These are phyloP conservation scores for Chymomyza procnemis DNA, from an alignment of 2,888 invertebrate genomes.

Conservation along the genomic window DNA sequence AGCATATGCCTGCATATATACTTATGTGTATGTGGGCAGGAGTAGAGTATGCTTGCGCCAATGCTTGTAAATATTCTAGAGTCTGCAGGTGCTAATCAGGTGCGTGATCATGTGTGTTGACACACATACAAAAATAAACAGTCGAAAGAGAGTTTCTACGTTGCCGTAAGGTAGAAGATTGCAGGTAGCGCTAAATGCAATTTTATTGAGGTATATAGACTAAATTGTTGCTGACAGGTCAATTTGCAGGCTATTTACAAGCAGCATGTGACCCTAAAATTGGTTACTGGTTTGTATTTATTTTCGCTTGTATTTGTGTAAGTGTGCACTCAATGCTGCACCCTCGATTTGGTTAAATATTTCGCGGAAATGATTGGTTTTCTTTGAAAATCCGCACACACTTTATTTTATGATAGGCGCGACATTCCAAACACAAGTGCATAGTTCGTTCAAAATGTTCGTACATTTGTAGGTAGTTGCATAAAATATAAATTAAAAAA, in stretches of 20 bases:
- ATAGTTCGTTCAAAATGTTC: background rate
- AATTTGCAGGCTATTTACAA: constrained; percentile 49
- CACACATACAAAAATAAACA: constrained; percentile 39
- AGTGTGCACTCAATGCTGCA: constrained; percentile 20
- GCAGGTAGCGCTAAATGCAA: background rate
- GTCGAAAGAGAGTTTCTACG: background rate
- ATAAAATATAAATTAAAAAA: background rate
- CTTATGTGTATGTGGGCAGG: constrained; percentile 45
- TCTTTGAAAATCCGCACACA: constrained; percentile 43
- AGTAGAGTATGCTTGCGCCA: constrained; percentile 24
- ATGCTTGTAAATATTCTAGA: constrained; percentile 27
- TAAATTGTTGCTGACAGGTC: constrained; percentile 67
- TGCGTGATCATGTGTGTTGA: constrained; percentile 65
- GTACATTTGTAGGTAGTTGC: background rate
- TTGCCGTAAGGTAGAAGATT: background rate
- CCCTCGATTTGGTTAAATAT: constrained; percentile 28
- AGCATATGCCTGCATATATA: constrained; percentile 18
- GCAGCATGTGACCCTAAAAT: constrained; percentile 29
- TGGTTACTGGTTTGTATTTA: constrained; percentile 17
- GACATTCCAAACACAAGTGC: constrained; percentile 40
- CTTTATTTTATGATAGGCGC: constrained; percentile 63
- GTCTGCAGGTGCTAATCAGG: constrained; percentile 70
- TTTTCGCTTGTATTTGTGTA: constrained; percentile 1
- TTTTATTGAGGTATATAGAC: constrained; percentile 10
- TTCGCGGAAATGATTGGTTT: constrained; percentile 47